Evolutionary conservation across 2,888 invertebrate species (phyloP), one percentile per base, ranked within the genome.

Genomic region (Galerucella nymphaeae): DNA sequence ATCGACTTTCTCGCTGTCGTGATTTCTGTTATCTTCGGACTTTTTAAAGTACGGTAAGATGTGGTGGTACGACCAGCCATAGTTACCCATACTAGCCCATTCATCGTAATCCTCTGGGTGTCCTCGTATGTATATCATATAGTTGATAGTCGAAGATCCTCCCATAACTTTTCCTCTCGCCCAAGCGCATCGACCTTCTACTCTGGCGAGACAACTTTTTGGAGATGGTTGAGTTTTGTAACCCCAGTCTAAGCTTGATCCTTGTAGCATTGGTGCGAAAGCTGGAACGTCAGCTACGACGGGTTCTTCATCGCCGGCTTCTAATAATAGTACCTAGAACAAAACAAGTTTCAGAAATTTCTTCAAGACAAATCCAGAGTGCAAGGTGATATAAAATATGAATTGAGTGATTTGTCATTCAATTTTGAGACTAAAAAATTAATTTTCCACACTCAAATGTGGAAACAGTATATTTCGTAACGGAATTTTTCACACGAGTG

Each of bases 41-140:
- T 91, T 92, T 69, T 89, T 90, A 83, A 92, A 94, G 82, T 93
- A 94, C 0, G 92, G 92, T 16, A 94, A 86, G 0, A 92, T 91
- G 76, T 91, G 90, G 61, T 86, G 82, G 80, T 89, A 92, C 68
- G 89, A 89, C 92, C 92, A 92, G 8, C 91, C 92, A 66, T 86
- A 85, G 79, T 91, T 91, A 1, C 90, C 92, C 55, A 89, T 82
- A 41, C 87, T 87, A 13, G 89, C 90, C 93, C 93, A 93, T 66
- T 88, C 87, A 78, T 92, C 91, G 82, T 91, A 93, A 82, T 92
- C 92, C 62, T 86, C 83, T 50, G 87, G 89, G 75, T 89, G 88
- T 0, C 91, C 91, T 80, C 91, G 84, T 73, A 90, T 89, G 83
- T 91, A 91, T n/a, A 90, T 89, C 90, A 93, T 89, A 83, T 90